Conservation (phyloP, 2,113 vertebrate genomes). For the Gorsachius goisagi region DNA sequence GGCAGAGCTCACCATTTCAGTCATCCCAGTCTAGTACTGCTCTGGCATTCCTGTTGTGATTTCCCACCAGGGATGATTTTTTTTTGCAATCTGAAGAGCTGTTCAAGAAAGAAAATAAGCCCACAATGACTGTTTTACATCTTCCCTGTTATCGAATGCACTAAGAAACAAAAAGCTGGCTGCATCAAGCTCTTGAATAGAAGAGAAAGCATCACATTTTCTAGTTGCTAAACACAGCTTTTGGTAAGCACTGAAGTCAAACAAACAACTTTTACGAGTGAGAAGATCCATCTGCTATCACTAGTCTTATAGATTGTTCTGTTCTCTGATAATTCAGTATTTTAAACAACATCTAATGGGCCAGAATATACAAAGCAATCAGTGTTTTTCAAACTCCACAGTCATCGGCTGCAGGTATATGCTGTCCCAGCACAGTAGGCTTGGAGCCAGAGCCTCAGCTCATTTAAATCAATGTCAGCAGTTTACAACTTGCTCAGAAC, state of each 20-base stretch:
- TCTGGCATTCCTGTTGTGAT: not conserved
- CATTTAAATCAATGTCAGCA: slow-evolving; percentile 7
- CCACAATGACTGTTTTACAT: not conserved
- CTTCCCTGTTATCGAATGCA: not conserved
- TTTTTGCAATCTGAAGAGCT: not conserved
- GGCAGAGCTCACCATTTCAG: not conserved
- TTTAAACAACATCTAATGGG: slow-evolving; percentile 40
- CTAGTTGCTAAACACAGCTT: slow-evolving; percentile 10
- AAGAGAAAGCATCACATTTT: not conserved
- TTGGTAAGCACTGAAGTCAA: slow-evolving; percentile 18
- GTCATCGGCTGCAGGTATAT: slow-evolving; percentile 5
- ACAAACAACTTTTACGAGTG: slow-evolving; percentile 34
- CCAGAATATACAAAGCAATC: not conserved
- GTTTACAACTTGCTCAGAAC: not conserved
- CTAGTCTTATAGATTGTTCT: not conserved
- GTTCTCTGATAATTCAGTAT: slow-evolving; percentile 14
- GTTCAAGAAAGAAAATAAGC: not conserved
- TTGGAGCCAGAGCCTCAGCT: slow-evolving; percentile 8
- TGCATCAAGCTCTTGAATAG: not conserved
- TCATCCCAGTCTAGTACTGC: not conserved
- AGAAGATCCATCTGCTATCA: slow-evolving; percentile 23
- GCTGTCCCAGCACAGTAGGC: not conserved
- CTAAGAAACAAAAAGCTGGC: not conserved
- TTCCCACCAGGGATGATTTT: not conserved
- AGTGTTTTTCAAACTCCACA: not conserved